phyloP scores from a whole-genome alignment of 2,797 vertebrate species.

The Sebastes steindachneri region DNA sequence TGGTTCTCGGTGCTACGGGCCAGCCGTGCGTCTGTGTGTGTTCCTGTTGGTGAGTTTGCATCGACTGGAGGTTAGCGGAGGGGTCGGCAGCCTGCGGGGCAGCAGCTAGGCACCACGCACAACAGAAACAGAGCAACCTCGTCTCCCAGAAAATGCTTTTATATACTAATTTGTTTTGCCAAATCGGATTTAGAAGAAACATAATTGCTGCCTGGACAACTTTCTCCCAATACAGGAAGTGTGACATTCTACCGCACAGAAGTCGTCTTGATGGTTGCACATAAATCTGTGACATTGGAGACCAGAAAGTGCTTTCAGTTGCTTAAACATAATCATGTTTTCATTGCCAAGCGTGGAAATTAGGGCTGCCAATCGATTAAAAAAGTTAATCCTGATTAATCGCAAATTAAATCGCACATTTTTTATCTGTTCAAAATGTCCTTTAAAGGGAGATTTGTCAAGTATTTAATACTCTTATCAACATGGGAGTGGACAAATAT shows the following conservation, averaged over 20 bases:
- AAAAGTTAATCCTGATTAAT: too few relatives aligned
- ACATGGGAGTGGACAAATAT: too few relatives aligned
- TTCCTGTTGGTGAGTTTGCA: background rate
- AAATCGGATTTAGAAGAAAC: background rate
- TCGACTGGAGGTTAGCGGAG: constrained; percentile 22
- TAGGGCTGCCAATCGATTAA: too few relatives aligned
- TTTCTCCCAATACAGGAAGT: background rate
- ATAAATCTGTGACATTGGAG: background rate
- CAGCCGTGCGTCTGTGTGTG: constrained; percentile 29
- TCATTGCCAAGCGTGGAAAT: background rate
- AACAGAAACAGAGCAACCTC: background rate
- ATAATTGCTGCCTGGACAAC: background rate
- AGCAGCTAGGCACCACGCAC: background rate
- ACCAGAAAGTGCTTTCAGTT: background rate
- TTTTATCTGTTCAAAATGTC: too few relatives aligned
- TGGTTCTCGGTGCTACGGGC: constrained; percentile 59
- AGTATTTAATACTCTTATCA: too few relatives aligned
- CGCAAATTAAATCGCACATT: too few relatives aligned
- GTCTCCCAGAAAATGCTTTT: background rate
- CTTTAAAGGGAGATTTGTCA: too few relatives aligned
- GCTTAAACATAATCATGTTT: background rate
- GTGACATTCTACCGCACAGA: background rate
- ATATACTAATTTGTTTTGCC: background rate
- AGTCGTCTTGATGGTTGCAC: background rate
- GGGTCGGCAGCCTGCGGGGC: constrained; percentile 15